Percentiles rank a stretch among this genome's conserved stretches.
Conservation (phyloP, 2,888 invertebrate genomes). For the Thalpophila matura region DNA sequence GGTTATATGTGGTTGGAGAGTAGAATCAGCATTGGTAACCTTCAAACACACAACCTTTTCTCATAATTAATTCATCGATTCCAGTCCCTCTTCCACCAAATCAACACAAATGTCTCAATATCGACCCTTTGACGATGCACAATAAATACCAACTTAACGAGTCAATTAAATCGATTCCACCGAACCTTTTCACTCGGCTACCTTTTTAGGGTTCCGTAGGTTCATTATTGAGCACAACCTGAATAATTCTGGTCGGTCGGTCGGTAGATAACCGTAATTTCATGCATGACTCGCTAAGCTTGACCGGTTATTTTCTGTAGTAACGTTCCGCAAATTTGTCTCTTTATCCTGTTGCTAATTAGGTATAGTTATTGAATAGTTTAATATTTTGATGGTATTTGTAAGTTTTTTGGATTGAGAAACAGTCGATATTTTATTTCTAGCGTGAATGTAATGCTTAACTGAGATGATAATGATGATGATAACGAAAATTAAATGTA, state of each 20-base stretch:
- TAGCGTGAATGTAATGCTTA: too few relatives aligned
- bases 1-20: background rate
- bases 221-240: constrained; percentile 61
- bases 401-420: too few relatives aligned
- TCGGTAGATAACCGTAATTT: constrained; percentile 61
- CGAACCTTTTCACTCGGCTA: constrained; percentile 48
- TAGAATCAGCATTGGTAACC: background rate
- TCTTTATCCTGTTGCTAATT: constrained; percentile 31
- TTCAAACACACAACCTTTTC: background rate
- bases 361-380: constrained; percentile 8
- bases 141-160: constrained; percentile 51
- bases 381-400: background rate
- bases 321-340: constrained; percentile 43
- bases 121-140: constrained; percentile 19
- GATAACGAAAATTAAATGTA: too few relatives aligned
- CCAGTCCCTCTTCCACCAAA: constrained; percentile 5
- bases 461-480: too few relatives aligned
- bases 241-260: constrained; percentile 56
- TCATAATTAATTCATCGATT: background rate
- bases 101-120: constrained; percentile 10
- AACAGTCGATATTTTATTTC: too few relatives aligned
- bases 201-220: constrained; percentile 59
- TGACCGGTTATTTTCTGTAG: constrained; percentile 44
- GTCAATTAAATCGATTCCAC: constrained; percentile 53
- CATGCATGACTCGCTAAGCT: constrained; percentile 57